Evolutionary conservation across 2,797 vertebrate species (phyloP).

Genomic region (Sebastes melanostomus): DNA sequence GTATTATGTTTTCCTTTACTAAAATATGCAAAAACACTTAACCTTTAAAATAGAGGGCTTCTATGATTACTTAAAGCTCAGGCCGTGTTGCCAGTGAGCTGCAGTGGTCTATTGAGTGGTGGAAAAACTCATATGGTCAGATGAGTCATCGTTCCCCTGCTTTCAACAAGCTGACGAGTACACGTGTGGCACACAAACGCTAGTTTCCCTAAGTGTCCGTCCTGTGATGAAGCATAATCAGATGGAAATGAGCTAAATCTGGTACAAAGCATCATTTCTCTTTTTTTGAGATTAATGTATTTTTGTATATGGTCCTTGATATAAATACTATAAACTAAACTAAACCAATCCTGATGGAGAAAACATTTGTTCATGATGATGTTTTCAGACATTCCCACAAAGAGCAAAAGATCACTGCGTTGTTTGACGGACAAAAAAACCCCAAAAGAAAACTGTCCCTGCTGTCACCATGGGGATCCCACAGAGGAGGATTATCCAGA

Average conservation of each 20-base stretch:
- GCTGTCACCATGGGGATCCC: not conserved
- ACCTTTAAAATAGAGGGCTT: conserved; percentile 3
- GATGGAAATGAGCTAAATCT: not conserved
- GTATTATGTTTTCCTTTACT: not conserved
- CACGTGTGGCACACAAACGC: conserved; percentile 26
- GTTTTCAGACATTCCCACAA: not conserved
- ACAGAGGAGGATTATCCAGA: not conserved
- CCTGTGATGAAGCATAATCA: not conserved
- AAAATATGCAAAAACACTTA: not conserved
- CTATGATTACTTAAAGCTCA: not conserved
- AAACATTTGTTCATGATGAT: not conserved
- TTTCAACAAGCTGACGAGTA: conserved; percentile 19
- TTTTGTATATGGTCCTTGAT: not conserved
- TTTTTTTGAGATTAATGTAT: not conserved
- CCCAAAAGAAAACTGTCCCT: not conserved
- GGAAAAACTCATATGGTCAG: conserved; percentile 49
- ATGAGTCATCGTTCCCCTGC: conserved; percentile 50
- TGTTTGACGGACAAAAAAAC: not conserved
- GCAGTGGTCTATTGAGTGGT: conserved; percentile 22
- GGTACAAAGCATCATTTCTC: not conserved
- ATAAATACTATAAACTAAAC: not conserved
- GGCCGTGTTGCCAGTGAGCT: conserved; percentile 8
- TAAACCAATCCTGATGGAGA: not conserved
- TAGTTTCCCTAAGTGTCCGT: not conserved
- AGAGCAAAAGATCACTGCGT: not conserved